Conservation (phyloP, 2,797 vertebrate genomes). For the Hippocampus kuda region DNA sequence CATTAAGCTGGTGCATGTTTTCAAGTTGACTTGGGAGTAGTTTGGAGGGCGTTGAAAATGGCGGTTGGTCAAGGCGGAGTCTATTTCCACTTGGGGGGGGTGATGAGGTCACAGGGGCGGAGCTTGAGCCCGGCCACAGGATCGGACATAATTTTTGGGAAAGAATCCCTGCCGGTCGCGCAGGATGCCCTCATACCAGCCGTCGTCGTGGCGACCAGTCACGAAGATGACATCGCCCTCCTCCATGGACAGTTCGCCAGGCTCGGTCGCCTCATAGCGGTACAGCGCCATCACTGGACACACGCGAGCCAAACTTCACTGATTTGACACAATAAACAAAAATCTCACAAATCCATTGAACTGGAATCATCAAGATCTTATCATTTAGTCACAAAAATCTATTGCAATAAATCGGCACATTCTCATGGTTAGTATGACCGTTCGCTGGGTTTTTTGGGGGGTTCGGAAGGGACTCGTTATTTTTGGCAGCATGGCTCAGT, state of each 20-base stretch:
- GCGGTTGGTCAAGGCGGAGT: neutral
- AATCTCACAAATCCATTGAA: neutral
- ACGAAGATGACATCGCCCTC: slow-evolving; percentile 60
- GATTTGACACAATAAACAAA: no score
- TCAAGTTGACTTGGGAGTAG: no score
- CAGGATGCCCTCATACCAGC: slow-evolving; percentile 63
- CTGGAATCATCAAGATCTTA: neutral
- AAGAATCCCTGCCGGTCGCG: slow-evolving; percentile 57
- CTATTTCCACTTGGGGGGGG: neutral
- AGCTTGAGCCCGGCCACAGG: slow-evolving; percentile 24
- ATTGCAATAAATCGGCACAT: no score
- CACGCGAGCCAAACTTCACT: neutral
- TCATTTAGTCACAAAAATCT: no score
- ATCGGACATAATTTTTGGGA: slow-evolving; percentile 62
- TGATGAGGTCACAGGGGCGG: neutral
- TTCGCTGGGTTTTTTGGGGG: neutral
- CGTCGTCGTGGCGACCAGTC: slow-evolving; percentile 49
- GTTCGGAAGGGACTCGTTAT: neutral
- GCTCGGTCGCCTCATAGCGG: slow-evolving; percentile 45
- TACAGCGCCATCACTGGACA: slow-evolving; percentile 65
- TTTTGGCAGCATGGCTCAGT: no score
- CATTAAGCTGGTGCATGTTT: no score
- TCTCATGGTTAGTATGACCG: no score
- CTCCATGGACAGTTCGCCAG: slow-evolving; percentile 50
- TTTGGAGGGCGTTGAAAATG: no score